Evolutionary conservation across 2,888 invertebrate genomes (phyloP), one percentile per base, ranked within the genome.

Genomic region (Bombylius major): DNA sequence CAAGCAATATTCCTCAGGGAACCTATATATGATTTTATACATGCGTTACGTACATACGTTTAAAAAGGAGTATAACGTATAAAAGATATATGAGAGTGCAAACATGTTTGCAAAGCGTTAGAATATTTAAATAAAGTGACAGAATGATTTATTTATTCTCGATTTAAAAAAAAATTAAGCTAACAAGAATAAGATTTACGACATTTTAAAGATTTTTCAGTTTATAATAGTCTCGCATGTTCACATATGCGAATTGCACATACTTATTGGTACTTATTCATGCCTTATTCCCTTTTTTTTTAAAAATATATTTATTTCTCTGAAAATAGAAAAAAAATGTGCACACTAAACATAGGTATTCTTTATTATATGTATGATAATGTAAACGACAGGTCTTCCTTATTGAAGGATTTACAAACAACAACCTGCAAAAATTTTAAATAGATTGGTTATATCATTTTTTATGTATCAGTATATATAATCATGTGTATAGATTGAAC

Each of bases 101-200:
- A 11, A 42, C 39, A 42, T 11, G 8, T 42, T 23, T 23, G 23
- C 12, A 11, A 42, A 42, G 39, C 39, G 5, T 42, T 47, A 50
- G 55, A 50, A 55, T 55, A 55, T 55, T 55, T 55, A 55, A 55
- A 55, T 55, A 55, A 55, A 55, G 55, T 55, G 55, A 55, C 55
- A 55, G 55, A 47, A 55, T 55, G 55, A 55, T 55, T 55, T 55
- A 55, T 55, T 55, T 55, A 55, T 55, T 50, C 55, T 51, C 50
- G 11, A 42, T 42, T 42, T 42, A 5, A 42, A 36, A 6, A 36
- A 36, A 36, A 36, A 36, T 8, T 36, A 11, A 50, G 46, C 39
- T 39, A 55, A 55, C 51, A 45, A 55, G 55, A 50, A 55, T 47
- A 50, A 55, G 50, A 55, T 55, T 55, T 55, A 55, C 55, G 55